These are phyloP conservation scores for Archocentrus centrarchus DNA, from an alignment of 2,113 vertebrate species.

Conservation along the genomic window DNA sequence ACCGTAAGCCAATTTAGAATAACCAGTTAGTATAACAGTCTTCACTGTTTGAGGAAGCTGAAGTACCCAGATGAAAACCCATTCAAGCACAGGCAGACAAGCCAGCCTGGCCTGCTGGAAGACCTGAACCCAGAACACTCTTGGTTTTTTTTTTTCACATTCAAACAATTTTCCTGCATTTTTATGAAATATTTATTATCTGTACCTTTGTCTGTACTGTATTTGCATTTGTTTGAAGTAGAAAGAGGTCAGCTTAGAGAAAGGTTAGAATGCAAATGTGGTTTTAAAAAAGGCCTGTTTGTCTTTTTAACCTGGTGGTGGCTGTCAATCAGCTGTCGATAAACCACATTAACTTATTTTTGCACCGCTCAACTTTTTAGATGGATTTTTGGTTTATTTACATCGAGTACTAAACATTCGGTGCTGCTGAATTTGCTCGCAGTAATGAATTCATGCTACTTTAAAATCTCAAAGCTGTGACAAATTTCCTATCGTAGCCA, in stretches of 20 bases:
- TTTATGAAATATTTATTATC: not conserved
- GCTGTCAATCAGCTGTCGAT: not conserved
- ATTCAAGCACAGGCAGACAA: not conserved
- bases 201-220: not conserved
- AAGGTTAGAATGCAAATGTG: not conserved
- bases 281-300: not conserved
- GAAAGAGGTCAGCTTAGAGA: not conserved
- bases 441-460: conserved; percentile 6
- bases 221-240: not conserved
- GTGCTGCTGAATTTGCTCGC: not conserved
- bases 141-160: not conserved
- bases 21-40: not conserved
- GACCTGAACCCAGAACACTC: not conserved
- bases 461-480: conserved; percentile 29
- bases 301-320: not conserved
- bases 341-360: not conserved
- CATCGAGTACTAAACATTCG: not conserved
- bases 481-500: conserved; percentile 20
- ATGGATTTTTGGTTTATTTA: not conserved
- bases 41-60: not conserved
- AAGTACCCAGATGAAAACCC: not conserved
- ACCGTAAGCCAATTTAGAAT: not conserved
- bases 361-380: not conserved
- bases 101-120: not conserved
- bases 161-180: not conserved